These are phyloP conservation scores for Turdus rufiventris DNA, from an alignment of 2,113 vertebrate genomes.

Conservation along the genomic window DNA sequence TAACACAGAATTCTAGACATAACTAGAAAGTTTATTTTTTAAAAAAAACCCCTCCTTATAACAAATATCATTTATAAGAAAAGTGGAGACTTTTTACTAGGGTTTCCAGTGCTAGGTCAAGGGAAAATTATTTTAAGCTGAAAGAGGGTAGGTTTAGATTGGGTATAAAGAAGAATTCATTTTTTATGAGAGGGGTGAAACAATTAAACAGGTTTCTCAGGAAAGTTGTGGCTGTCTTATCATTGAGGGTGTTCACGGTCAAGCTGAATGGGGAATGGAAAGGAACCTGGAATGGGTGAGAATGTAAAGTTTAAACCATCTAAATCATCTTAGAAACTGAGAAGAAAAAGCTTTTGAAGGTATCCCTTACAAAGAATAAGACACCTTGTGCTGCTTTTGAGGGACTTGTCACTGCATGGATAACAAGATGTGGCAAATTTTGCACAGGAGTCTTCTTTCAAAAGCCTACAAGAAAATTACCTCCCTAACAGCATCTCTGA, in stretches of 20 bases:
- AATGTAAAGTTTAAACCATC: neutral
- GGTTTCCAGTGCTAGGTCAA: neutral
- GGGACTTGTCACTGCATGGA: rapidly evolving
- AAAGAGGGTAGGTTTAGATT: neutral
- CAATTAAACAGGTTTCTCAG: neutral
- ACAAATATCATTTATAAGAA: rapidly evolving
- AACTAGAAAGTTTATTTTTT: neutral
- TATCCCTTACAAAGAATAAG: neutral
- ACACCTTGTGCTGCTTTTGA: neutral
- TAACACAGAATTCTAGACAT: neutral
- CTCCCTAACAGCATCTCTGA: neutral
- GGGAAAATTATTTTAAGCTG: neutral
- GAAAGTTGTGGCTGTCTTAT: neutral
- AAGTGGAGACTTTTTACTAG: neutral
- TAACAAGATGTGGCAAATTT: neutral
- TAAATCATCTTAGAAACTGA: neutral
- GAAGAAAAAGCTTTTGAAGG: neutral
- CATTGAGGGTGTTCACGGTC: rapidly evolving
- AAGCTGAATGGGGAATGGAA: neutral
- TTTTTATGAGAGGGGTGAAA: neutral
- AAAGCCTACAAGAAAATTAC: neutral
- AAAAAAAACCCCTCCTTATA: rapidly evolving
- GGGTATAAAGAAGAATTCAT: neutral
- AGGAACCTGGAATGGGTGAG: neutral
- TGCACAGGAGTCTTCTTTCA: neutral